Evolutionary conservation across 2,797 vertebrate genomes (phyloP).

Genomic region (Halcyon badia): DNA sequence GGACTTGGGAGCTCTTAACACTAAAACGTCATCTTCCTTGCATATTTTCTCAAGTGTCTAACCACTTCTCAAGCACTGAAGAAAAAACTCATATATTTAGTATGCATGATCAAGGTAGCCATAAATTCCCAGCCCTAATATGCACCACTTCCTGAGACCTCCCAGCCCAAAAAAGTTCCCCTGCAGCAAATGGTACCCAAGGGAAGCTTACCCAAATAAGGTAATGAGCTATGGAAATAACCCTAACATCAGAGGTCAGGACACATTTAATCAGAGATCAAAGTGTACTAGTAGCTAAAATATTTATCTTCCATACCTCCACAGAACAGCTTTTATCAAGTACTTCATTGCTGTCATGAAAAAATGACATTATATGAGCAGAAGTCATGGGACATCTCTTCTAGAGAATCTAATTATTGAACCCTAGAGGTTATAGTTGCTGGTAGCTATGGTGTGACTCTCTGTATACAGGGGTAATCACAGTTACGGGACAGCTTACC

Average conservation of each 20-base stretch:
- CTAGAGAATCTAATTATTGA: not conserved
- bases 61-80: not conserved
- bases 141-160: not conserved
- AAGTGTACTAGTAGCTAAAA: not conserved
- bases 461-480: not conserved
- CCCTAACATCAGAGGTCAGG: not conserved
- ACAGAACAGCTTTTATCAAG: not conserved
- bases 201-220: not conserved
- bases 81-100: not conserved
- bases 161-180: not conserved
- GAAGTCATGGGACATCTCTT: not conserved
- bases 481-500: not conserved
- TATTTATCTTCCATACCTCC: not conserved
- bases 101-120: not conserved
- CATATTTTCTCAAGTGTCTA: not conserved
- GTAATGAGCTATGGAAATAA: not conserved
- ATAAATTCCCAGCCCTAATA: not conserved
- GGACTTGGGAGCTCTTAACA: not conserved
- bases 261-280: not conserved
- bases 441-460: not conserved
- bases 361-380: not conserved
- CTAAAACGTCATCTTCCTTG: not conserved
- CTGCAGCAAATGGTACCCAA: not conserved
- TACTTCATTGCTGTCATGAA: not conserved
- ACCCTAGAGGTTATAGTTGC: not conserved